Conservation (phyloP, 2,888 invertebrate species). For the Phania funesta region DNA sequence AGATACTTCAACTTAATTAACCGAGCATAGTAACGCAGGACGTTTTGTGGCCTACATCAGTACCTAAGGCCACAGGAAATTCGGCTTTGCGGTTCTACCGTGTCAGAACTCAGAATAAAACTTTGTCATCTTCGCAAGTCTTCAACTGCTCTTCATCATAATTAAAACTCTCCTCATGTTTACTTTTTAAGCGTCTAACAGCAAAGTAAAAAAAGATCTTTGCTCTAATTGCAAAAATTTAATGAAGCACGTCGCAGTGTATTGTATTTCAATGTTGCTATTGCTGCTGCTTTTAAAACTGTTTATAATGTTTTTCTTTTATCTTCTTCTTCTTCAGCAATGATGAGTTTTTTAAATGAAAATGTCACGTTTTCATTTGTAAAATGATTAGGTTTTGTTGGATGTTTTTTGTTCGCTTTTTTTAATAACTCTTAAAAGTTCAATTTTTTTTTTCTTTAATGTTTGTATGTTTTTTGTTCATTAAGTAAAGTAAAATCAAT, state of each 20-base stretch:
- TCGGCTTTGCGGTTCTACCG: too few relatives aligned
- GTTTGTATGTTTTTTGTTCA: not conserved
- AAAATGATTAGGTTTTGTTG: conserved; percentile 41
- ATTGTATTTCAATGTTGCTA: conserved; percentile 39
- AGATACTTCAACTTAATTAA: too few relatives aligned
- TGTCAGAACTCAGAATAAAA: too few relatives aligned
- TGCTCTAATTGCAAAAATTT: conserved; percentile 62
- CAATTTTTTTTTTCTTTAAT: not conserved
- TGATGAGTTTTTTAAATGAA: conserved; percentile 11
- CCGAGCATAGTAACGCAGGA: too few relatives aligned
- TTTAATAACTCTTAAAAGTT: conserved; percentile 34
- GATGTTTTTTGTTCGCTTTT: conserved; percentile 9
- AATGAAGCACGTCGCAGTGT: conserved; percentile 60
- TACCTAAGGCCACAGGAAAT: too few relatives aligned
- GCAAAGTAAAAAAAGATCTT: too few relatives aligned
- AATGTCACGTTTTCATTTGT: conserved; percentile 49
- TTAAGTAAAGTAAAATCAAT: not conserved
- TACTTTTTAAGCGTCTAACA: not conserved
- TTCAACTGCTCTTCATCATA: too few relatives aligned
- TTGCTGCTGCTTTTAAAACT: not conserved
- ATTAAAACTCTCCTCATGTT: not conserved
- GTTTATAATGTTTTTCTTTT: not conserved
- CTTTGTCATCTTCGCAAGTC: too few relatives aligned
- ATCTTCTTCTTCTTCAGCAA: not conserved
- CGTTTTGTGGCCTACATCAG: too few relatives aligned